A percentile compares a stretch with the other conserved stretches of the same genome.
phyloP scores from a whole-genome alignment of 1,140 invertebrate species.

The Coboldia fuscipes region DNA sequence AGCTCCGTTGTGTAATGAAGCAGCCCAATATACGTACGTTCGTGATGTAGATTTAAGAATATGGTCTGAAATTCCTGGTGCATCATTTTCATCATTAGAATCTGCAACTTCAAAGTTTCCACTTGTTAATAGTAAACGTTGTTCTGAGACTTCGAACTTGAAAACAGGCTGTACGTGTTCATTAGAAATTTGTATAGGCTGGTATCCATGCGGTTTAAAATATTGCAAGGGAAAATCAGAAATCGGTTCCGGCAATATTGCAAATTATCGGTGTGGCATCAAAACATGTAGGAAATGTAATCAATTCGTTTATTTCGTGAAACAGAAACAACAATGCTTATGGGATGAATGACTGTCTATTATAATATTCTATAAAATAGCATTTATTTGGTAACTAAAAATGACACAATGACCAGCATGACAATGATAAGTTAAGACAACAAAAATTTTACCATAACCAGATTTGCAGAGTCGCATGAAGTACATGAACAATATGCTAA shows the following conservation, averaged over 20 bases:
- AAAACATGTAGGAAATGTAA: conserved; percentile 82
- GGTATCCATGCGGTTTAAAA: conserved; percentile 86
- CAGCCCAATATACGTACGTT: conserved; percentile 53
- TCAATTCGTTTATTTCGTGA: conserved; percentile 64
- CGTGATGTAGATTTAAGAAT: conserved; percentile 53
- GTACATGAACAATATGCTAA: not conserved
- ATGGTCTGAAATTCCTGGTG: conserved; percentile 51
- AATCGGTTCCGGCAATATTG: conserved; percentile 16
- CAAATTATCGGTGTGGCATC: conserved; percentile 78
- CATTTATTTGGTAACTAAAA: not conserved
- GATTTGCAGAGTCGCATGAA: not conserved
- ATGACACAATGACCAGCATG: too few species aligned
- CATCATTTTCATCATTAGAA: conserved; percentile 26
- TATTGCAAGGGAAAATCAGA: conserved; percentile 59
- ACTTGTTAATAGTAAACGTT: conserved; percentile 21
- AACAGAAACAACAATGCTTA: conserved; percentile 62
- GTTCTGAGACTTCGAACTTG: conserved; percentile 36
- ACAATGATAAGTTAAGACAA: too few species aligned
- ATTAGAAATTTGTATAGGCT: conserved; percentile 61
- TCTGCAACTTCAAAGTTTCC: conserved; percentile 8
- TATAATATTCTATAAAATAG: not conserved
- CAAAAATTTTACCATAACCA: too few species aligned
- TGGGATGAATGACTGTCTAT: conserved; percentile 58
- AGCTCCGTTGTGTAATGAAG: conserved; percentile 48
- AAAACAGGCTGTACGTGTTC: conserved; percentile 54